These are phyloP conservation scores for Eucriotettix oculatus DNA, from an alignment of 2,888 invertebrate genomes.

Conservation along the genomic window DNA sequence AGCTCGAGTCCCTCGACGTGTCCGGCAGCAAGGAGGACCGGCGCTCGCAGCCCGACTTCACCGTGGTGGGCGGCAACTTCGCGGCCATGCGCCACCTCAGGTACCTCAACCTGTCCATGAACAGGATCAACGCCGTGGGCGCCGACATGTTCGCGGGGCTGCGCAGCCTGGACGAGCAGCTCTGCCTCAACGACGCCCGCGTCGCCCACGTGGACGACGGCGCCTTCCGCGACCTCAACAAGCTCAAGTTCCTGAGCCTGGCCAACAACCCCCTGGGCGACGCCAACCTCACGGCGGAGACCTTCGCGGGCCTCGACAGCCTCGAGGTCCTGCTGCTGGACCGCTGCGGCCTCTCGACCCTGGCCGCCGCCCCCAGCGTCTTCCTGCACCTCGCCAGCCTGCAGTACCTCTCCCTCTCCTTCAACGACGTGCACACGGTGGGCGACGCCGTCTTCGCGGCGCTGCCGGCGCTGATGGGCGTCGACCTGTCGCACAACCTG, in stretches of 20 bases:
- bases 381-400: constrained; percentile 34
- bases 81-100: not conserved
- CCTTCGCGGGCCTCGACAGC: constrained; percentile 32
- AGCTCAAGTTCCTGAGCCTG: constrained; percentile 33
- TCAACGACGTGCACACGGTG: constrained; percentile 31
- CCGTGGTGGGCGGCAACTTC: not conserved
- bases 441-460: constrained; percentile 28
- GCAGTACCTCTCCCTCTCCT: constrained; percentile 31
- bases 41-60: not conserved
- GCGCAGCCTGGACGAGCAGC: not conserved
- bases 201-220: constrained; percentile 31
- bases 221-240: constrained; percentile 29
- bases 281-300: constrained; percentile 25
- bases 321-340: constrained; percentile 31
- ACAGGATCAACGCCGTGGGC: not conserved
- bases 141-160: not conserved
- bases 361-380: constrained; percentile 29
- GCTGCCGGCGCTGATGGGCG: constrained; percentile 26
- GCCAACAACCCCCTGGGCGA: constrained; percentile 35
- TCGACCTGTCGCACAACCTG: constrained; percentile 35
- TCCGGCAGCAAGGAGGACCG: not conserved
- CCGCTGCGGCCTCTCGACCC: constrained; percentile 31
- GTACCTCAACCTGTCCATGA: constrained; percentile 1
- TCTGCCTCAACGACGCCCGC: constrained; percentile 31
- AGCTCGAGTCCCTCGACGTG: constrained; percentile 12